Percentiles rank a stretch among this genome's conserved stretches.
Conservation (phyloP, 2,888 invertebrate species). For the Sphecodes monilicornis region DNA sequence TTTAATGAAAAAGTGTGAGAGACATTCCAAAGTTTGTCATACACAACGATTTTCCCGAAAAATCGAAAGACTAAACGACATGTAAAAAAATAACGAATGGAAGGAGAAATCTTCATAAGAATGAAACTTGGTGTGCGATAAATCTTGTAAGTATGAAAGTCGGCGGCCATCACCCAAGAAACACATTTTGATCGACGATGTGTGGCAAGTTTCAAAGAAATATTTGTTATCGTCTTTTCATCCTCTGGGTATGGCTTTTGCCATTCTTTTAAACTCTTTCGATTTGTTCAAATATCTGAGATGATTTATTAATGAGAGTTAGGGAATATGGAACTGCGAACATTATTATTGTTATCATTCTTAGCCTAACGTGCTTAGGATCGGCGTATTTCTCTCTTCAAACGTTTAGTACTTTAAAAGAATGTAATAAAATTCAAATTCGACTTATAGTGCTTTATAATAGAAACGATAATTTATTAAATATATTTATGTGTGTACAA, state of each 20-base stretch:
- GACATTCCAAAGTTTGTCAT: background rate
- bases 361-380: background rate
- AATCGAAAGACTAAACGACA: background rate
- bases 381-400: background rate
- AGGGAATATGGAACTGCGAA: background rate
- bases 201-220: conserved; percentile 40
- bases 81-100: conserved; percentile 8
- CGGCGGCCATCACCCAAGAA: conserved; percentile 35
- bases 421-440: background rate
- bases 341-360: background rate
- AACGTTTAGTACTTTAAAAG: background rate
- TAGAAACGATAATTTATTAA: conserved; percentile 5
- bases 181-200: conserved; percentile 47
- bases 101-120: conserved; percentile 20
- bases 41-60: background rate
- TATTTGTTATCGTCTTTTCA: conserved; percentile 40
- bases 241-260: background rate
- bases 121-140: conserved; percentile 42
- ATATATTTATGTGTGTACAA: background rate
- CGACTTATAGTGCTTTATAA: background rate
- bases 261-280: background rate
- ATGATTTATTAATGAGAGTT: background rate
- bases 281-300: background rate
- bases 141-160: conserved; percentile 36
- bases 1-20: background rate